Evolutionary conservation across 2,797 vertebrate genomes (phyloP).

Genomic region (Pogonophryne albipinna): DNA sequence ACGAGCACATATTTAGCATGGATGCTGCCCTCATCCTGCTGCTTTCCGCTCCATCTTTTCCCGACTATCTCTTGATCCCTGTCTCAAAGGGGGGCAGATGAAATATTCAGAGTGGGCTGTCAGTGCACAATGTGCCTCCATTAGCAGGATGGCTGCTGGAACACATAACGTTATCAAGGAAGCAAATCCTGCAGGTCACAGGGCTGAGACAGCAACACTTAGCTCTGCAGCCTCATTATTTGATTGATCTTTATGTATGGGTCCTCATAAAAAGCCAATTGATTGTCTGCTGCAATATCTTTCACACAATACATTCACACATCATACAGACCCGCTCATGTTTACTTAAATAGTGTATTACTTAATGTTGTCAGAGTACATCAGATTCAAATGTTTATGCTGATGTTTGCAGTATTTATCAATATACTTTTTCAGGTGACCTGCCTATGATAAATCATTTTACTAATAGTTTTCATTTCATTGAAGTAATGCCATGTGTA

Average conservation of each 20-base stretch:
- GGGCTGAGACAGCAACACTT: constrained; percentile 10
- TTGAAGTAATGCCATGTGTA: no score
- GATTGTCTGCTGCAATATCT: not conserved
- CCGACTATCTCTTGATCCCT: constrained; percentile 16
- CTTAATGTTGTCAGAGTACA: not conserved
- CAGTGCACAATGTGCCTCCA: constrained; percentile 64
- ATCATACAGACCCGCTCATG: not conserved
- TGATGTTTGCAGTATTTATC: not conserved
- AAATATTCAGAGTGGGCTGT: constrained; percentile 76
- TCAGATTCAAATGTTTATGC: not conserved
- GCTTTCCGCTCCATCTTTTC: constrained; percentile 11
- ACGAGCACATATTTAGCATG: not conserved
- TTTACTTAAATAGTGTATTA: not conserved
- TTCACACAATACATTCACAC: not conserved
- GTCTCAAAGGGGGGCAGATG: constrained; percentile 61
- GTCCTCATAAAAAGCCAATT: not conserved
- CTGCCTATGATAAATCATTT: not conserved
- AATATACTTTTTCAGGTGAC: not conserved
- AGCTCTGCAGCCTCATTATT: not conserved
- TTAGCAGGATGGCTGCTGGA: constrained; percentile 55
- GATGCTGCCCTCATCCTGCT: constrained; percentile 13
- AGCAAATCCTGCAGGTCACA: constrained; percentile 32
- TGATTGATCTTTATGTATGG: constrained; percentile 11
- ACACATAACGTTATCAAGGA: constrained; percentile 28
- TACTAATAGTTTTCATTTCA: not conserved